Evolutionary conservation across 2,888 invertebrate genomes (phyloP).

Genomic region (Zaprionus obscuricornis): DNA sequence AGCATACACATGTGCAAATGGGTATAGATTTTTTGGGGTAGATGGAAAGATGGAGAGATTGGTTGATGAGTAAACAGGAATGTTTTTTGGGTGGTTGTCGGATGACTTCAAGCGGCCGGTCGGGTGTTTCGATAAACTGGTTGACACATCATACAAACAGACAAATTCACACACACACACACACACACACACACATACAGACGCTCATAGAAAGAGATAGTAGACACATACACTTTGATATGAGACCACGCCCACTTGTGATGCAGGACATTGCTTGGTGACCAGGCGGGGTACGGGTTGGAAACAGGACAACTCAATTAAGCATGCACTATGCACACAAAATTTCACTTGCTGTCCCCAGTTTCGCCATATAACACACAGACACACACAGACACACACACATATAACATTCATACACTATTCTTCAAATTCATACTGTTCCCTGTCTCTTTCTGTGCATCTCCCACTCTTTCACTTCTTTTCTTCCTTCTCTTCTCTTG

Average conservation of each 20-base stretch:
- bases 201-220: too few relatives aligned
- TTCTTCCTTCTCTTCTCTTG: background rate
- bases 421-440: background rate
- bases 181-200: background rate
- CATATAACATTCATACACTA: background rate
- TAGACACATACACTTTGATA: background rate
- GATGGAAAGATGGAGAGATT: background rate
- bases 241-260: constrained; percentile 29
- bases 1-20: background rate
- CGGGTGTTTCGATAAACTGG: constrained; percentile 58
- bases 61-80: background rate
- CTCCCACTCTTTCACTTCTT: background rate
- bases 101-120: constrained; percentile 3
- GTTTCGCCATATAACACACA: background rate
- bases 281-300: background rate
- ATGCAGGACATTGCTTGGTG: constrained; percentile 23
- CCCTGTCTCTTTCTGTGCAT: background rate
- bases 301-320: constrained; percentile 65
- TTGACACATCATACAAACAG: constrained; percentile 53
- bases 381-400: background rate
- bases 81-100: too few relatives aligned
- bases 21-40: background rate
- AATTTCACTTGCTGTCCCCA: constrained; percentile 47
- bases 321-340: constrained; percentile 76
- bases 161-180: constrained; percentile 6